These are phyloP conservation scores for Pteronura brasiliensis DNA, from an alignment of 2,113 vertebrate genomes.

Conservation along the genomic window DNA sequence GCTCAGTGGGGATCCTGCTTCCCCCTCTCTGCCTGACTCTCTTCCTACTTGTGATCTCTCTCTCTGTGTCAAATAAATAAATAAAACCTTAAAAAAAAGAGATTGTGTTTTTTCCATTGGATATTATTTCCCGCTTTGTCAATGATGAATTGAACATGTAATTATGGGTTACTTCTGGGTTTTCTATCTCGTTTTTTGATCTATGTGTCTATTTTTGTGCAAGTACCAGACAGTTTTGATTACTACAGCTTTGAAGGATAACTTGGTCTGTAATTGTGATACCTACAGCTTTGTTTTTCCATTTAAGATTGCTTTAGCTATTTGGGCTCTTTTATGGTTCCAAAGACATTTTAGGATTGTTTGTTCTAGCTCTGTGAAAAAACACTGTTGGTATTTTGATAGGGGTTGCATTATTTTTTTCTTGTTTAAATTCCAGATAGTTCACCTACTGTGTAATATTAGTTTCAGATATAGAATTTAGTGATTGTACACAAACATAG, in stretches of 20 bases:
- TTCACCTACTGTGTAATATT: background rate
- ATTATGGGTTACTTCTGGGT: background rate
- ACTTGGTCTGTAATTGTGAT: background rate
- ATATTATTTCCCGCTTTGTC: background rate
- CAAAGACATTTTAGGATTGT: background rate
- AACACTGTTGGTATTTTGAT: background rate
- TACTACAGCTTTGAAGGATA: background rate
- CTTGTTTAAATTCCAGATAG: background rate
- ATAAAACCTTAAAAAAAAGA: no score
- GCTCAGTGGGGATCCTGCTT: no score
- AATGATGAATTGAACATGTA: background rate
- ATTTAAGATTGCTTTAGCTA: background rate
- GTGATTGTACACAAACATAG: background rate
- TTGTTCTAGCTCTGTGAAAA: background rate
- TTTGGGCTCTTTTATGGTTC: background rate
- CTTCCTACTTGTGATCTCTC: no score
- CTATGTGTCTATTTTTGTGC: background rate
- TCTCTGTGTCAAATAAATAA: no score
- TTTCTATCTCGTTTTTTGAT: background rate
- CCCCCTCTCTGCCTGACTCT: no score
- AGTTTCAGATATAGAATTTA: background rate
- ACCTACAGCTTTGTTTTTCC: background rate
- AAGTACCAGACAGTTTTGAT: background rate
- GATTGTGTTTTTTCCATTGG: background rate
- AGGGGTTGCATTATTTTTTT: background rate